Evolutionary conservation across 2,113 vertebrate genomes (phyloP).

Genomic region (Chamaea fasciata): DNA sequence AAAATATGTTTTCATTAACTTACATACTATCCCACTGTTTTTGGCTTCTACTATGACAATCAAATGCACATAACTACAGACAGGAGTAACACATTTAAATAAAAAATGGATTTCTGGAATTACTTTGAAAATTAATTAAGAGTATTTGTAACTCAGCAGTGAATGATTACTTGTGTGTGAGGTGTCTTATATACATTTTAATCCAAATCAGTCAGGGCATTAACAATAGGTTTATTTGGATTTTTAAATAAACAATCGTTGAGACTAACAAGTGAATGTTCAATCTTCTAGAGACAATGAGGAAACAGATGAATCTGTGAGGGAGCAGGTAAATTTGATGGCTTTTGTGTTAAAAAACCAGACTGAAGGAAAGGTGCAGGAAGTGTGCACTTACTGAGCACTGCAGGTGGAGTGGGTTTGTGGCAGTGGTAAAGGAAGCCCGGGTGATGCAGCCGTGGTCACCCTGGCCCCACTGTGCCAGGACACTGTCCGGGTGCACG

Average conservation of each 20-base stretch:
- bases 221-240: not conserved
- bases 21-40: not conserved
- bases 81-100: not conserved
- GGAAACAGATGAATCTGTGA: not conserved
- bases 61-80: not conserved
- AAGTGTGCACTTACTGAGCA: slow-evolving; percentile 79
- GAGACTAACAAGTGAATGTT: not conserved
- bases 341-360: not conserved
- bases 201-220: not conserved
- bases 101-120: not conserved
- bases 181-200: not conserved
- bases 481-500: slow-evolving; percentile 63
- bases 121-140: not conserved
- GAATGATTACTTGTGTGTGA: not conserved
- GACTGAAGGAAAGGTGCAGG: not conserved
- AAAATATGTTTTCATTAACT: not conserved
- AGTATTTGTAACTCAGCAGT: not conserved
- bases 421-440: slow-evolving; percentile 74
- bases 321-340: not conserved
- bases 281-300: not conserved
- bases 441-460: slow-evolving; percentile 69
- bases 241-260: not conserved
- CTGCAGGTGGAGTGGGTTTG: slow-evolving; percentile 65
- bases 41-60: not conserved
- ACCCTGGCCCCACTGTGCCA: slow-evolving; percentile 78